These are phyloP conservation scores for Lophotriccus pileatus DNA, from an alignment of 2,797 vertebrate genomes.

Conservation along the genomic window DNA sequence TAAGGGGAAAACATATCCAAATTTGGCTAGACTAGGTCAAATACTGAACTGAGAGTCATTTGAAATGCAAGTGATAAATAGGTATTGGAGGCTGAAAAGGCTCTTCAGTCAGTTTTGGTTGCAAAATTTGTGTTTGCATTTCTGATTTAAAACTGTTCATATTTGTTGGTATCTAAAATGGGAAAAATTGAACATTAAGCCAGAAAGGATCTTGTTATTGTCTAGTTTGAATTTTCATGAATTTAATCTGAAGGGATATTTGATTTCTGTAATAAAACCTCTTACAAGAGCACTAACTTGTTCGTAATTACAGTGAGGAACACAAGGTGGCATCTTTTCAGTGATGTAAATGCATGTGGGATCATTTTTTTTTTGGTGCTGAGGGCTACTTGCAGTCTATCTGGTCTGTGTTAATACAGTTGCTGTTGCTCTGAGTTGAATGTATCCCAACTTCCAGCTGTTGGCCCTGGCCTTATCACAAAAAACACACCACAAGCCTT, in stretches of 20 bases:
- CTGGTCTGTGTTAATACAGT: not conserved
- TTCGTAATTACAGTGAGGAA: not conserved
- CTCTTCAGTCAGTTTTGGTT: not conserved
- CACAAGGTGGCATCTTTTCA: not conserved
- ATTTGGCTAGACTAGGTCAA: not conserved
- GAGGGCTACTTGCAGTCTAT: not conserved
- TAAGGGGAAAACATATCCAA: not conserved
- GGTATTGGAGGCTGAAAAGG: not conserved
- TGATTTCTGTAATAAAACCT: not conserved
- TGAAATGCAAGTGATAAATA: not conserved
- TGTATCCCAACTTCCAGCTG: not conserved
- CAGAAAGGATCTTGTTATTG: not conserved
- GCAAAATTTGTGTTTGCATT: not conserved
- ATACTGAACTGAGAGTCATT: not conserved
- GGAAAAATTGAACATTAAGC: not conserved
- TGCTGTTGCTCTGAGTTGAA: not conserved
- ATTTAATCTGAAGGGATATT: not conserved
- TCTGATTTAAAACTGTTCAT: not conserved
- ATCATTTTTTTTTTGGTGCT: not conserved
- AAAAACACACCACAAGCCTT: not conserved
- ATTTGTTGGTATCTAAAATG: not conserved
- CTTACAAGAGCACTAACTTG: not conserved
- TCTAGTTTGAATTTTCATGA: not conserved
- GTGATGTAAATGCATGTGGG: not conserved
- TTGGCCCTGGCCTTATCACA: not conserved